Percentiles rank a stretch among this genome's conserved stretches.
Conservation (phyloP, 2,797 vertebrate genomes). For the Bufotes viridis region DNA sequence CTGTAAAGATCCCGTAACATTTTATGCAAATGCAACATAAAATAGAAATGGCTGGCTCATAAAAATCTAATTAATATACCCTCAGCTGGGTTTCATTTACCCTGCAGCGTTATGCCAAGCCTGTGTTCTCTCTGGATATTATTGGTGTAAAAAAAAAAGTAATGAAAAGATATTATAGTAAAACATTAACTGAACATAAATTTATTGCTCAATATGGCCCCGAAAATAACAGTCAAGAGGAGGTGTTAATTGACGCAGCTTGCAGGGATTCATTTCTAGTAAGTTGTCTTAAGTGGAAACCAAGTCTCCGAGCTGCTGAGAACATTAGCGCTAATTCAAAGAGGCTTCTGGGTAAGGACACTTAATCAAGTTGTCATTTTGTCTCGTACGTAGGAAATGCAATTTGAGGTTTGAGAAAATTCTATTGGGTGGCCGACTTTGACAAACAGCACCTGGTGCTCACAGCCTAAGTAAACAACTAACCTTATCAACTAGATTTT, state of each 20-base stretch:
- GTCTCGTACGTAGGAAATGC: constrained; percentile 46
- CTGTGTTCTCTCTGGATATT: constrained; percentile 16
- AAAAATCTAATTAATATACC: constrained; percentile 20
- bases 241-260: constrained; percentile 50
- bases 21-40: background rate
- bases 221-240: constrained; percentile 40
- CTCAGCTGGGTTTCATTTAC: constrained; percentile 24
- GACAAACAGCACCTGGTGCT: constrained; percentile 48
- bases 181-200: constrained; percentile 53
- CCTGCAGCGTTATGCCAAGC: background rate
- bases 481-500: constrained; percentile 6
- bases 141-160: constrained; percentile 44
- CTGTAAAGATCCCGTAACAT: background rate
- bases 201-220: constrained; percentile 47
- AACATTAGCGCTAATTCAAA: constrained; percentile 58
- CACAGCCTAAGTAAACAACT: constrained; percentile 37
- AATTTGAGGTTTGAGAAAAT: constrained; percentile 42
- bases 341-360: constrained; percentile 51
- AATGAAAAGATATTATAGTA: constrained; percentile 37
- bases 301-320: constrained; percentile 50
- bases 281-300: constrained; percentile 49
- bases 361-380: constrained; percentile 58
- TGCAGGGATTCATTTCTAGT: constrained; percentile 43
- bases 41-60: background rate
- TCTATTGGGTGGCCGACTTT: background rate